Conservation (phyloP, 2,113 vertebrate genomes). For the Eptesicus fuscus region DNA sequence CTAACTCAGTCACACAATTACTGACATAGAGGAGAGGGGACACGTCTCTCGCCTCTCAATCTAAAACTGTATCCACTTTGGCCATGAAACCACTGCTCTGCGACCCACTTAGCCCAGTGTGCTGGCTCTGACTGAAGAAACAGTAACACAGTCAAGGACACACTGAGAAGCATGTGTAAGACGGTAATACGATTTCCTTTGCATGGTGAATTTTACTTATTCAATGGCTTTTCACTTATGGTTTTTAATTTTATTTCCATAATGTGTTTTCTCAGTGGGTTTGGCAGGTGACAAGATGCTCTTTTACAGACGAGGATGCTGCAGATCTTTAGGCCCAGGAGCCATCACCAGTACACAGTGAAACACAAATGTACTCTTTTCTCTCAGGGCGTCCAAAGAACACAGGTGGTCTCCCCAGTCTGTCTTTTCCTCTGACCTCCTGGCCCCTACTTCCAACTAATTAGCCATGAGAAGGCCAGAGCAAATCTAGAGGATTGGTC, state of each 20-base stretch:
- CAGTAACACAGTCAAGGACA: not conserved
- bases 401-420: fast-evolving
- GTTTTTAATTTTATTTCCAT: not conserved
- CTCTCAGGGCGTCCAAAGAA: not conserved
- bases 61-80: not conserved
- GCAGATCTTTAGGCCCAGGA: not conserved
- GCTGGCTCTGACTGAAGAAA: not conserved
- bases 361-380: not conserved
- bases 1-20: not conserved
- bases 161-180: not conserved
- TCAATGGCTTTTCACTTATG: not conserved
- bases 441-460: not conserved
- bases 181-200: fast-evolving
- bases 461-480: not conserved
- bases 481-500: not conserved
- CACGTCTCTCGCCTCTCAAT: not conserved
- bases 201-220: fast-evolving
- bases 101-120: not conserved
- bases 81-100: not conserved
- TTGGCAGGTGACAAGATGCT: not conserved
- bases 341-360: fast-evolving
- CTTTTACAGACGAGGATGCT: not conserved
- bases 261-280: fast-evolving
- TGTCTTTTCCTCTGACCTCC: not conserved
- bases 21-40: not conserved